Conservation (phyloP, 2,797 vertebrate genomes). For the Protonibea diacanthus region DNA sequence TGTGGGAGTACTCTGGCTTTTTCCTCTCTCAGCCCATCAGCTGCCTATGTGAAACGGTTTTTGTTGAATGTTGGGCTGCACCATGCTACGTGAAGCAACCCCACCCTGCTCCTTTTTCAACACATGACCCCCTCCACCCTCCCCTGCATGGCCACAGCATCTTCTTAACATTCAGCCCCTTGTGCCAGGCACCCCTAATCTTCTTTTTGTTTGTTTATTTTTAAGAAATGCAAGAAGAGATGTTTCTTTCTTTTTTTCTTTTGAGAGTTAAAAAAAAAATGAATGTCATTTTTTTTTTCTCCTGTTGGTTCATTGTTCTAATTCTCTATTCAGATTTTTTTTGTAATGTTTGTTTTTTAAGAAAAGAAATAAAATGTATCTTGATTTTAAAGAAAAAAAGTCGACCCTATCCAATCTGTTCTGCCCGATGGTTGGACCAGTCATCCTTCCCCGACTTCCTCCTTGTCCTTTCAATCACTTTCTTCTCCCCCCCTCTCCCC, state of each 20-base stretch:
- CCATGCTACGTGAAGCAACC: constrained; percentile 14
- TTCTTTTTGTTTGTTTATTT: constrained; percentile 49
- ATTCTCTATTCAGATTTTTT: constrained; percentile 87
- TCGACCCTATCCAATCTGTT: constrained; percentile 80
- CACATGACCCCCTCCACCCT: constrained; percentile 23
- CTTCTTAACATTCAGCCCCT: constrained; percentile 74
- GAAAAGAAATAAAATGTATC: constrained; percentile 90
- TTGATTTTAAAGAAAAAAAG: constrained; percentile 88
- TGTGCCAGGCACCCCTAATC: constrained; percentile 82
- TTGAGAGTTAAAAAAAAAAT: constrained; percentile 75
- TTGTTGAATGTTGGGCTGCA: constrained; percentile 27
- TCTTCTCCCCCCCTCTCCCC: background rate
- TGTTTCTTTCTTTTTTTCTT: constrained; percentile 49
- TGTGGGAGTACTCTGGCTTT: constrained; percentile 38
- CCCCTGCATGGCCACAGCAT: constrained; percentile 62
- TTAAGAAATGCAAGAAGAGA: constrained; percentile 65
- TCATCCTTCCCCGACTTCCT: constrained; percentile 20
- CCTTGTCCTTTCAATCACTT: constrained; percentile 4
- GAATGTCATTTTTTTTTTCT: constrained; percentile 79
- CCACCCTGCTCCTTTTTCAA: background rate
- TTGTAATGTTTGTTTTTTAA: constrained; percentile 91
- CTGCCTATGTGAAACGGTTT: constrained; percentile 55
- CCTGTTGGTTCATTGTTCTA: constrained; percentile 81
- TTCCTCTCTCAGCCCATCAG: constrained; percentile 19
- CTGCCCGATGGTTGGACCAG: constrained; percentile 56